phyloP scores from a whole-genome alignment of 1,140 invertebrate species.

The Orchestia grillus region DNA sequence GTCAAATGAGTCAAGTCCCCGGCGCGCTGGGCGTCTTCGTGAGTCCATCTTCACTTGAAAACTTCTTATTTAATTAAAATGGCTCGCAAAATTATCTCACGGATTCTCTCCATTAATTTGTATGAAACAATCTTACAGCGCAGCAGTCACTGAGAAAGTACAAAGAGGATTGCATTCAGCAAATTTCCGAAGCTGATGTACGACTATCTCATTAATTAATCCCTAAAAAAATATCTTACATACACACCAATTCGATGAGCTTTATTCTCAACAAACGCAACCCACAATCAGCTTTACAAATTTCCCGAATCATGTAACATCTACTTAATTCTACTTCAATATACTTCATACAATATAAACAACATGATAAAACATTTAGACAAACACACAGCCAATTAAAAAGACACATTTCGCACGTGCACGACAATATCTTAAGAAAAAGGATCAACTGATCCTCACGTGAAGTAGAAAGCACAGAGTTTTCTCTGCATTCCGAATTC shows the following conservation, averaged over 20 bases:
- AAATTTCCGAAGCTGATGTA: background rate
- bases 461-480: background rate
- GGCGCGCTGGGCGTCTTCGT: no score
- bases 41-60: background rate
- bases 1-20: no score
- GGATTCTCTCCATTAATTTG: background rate
- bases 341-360: background rate
- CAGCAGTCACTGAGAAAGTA: background rate
- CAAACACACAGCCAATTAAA: background rate
- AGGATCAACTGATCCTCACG: background rate
- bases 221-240: background rate
- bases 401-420: no score
- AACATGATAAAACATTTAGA: background rate
- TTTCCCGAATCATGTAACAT: background rate
- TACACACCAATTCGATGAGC: background rate
- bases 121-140: background rate
- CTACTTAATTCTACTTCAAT: background rate
- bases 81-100: background rate
- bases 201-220: background rate
- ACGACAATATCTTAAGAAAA: background rate
- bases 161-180: background rate
- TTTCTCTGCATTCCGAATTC: background rate
- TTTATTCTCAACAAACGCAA: background rate
- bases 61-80: background rate
- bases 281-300: background rate